Evolutionary conservation across 2,888 invertebrate genomes (phyloP).

Genomic region (Cataglyphis cursor): DNA sequence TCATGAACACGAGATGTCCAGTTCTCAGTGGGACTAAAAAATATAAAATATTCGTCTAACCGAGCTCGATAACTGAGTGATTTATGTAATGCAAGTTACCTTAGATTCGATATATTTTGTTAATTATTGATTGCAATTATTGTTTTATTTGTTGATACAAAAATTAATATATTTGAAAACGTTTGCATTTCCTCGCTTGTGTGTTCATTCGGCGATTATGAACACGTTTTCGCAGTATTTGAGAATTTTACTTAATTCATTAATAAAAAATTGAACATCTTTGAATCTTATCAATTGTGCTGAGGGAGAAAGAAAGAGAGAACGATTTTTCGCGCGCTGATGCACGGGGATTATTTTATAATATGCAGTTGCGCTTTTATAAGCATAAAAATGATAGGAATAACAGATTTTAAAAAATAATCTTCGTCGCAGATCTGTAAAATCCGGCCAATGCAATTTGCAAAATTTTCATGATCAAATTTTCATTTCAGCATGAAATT

Average conservation of each 20-base stretch:
- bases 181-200: neutral
- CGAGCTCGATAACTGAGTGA: slow-evolving; percentile 18
- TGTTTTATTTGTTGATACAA: no score
- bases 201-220: neutral
- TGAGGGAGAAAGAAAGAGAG: neutral
- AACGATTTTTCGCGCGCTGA: slow-evolving; percentile 7
- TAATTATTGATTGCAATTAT: slow-evolving; percentile 6
- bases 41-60: slow-evolving; percentile 24
- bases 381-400: neutral
- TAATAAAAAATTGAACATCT: neutral
- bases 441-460: slow-evolving; percentile 46
- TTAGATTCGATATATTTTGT: slow-evolving; percentile 14
- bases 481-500: neutral
- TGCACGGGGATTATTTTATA: slow-evolving; percentile 27
- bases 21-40: neutral
- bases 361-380: slow-evolving; percentile 35
- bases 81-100: slow-evolving; percentile 21
- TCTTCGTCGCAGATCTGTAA: slow-evolving; percentile 66
- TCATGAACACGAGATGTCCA: slow-evolving; percentile 61
- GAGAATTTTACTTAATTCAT: neutral
- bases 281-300: neutral
- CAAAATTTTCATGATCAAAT: neutral
- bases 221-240: neutral
- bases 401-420: slow-evolving; percentile 40
- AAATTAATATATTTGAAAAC: slow-evolving; percentile 10